Evolutionary conservation across 2,797 vertebrate genomes (phyloP), one percentile per base, ranked within the genome.

Genomic region (Cossypha dichroa): DNA sequence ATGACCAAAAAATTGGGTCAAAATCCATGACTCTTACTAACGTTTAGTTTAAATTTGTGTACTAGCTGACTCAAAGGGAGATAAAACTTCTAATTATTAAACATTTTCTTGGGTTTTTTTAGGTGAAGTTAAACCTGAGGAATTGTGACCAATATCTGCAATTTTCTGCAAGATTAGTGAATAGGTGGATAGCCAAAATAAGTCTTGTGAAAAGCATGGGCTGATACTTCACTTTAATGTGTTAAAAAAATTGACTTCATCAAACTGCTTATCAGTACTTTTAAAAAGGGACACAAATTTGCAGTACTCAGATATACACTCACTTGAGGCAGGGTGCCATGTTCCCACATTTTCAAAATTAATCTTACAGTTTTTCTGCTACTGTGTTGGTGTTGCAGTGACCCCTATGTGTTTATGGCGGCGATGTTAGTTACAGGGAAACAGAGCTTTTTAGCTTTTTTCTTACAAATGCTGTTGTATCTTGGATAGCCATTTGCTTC

Each of bases 31-130:
- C 20, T 69, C 4, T 52, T 80, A 48, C 14, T 52, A 59, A 52
- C 10, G 34, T 33, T 73, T 52, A 40, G 8, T 34, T 80, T 73
- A 60, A 56, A 60, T 36, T 72, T 68, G 3, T 56, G 15, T 45
- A 45, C 22, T 6, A 31, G 19, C 2, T 80, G 21, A 52, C 12
- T 62, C 73, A 51, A 64, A 55, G 22, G 7, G 12, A 73, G 8
- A 51, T 10, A 76, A 54, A 88, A 52, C 13, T 23, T 23, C 29
- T 31, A 63, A 59, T 55, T 54, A 58, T 31, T 54, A 54, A 67
- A 29, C 6, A 3, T 69, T 83, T 64, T 45, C 31, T 69, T 56
- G 11, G 0, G 0, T 2, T 19, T 51, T 56, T n/a, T 59, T 7
- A 12, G 5, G 5, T 31, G 12, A 60, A 54, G 7, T 6, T 81